Evolutionary conservation across 2,113 vertebrate genomes (phyloP).

Genomic region (Herpetotheres cachinnans): DNA sequence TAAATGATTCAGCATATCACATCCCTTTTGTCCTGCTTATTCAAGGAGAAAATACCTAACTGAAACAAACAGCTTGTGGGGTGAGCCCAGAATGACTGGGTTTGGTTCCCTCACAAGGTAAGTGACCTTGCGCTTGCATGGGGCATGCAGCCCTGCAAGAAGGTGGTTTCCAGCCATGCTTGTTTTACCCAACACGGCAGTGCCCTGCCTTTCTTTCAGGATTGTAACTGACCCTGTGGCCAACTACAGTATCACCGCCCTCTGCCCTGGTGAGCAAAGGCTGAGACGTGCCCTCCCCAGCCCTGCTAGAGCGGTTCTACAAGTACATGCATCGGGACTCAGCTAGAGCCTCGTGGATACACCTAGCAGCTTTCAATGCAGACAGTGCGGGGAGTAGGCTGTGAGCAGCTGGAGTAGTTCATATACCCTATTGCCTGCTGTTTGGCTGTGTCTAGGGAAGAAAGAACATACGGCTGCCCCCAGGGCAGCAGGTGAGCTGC

Average conservation of each 20-base stretch:
- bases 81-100: neutral
- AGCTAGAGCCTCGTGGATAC: neutral
- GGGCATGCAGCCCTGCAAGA: neutral
- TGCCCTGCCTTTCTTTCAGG: neutral
- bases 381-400: neutral
- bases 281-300: neutral
- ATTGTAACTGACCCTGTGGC: neutral
- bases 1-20: constrained; percentile 38
- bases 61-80: neutral
- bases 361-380: neutral
- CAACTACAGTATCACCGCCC: neutral
- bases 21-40: constrained; percentile 26
- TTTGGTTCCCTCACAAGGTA: neutral
- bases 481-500: neutral
- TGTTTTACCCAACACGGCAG: neutral
- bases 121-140: neutral
- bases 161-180: neutral
- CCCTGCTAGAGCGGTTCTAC: neutral
- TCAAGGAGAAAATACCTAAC: constrained; percentile 34
- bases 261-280: neutral
- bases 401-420: neutral
- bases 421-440: neutral
- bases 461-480: neutral
- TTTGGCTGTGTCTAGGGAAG: neutral
- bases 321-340: accelerated